These are phyloP conservation scores for Neomicropteryx cornuta DNA, from an alignment of 1,140 invertebrate genomes.

Conservation along the genomic window DNA sequence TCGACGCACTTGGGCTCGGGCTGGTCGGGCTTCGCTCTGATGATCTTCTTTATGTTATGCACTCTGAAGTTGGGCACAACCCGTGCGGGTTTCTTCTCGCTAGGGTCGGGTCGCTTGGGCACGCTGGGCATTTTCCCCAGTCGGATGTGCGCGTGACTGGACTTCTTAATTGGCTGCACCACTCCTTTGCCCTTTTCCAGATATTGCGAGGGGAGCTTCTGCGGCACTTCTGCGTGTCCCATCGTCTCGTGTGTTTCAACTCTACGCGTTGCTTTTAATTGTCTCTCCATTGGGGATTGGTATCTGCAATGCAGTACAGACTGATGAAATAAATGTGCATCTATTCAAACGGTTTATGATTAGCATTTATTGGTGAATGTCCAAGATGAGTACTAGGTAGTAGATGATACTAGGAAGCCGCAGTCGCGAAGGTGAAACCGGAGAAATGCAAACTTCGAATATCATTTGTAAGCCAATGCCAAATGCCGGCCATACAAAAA, in stretches of 20 bases:
- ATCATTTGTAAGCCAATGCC: no score
- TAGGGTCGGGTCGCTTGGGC: conserved; percentile 25
- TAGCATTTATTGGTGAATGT: no score
- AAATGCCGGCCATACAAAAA: no score
- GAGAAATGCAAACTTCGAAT: no score
- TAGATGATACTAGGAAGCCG: no score
- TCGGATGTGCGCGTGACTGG: conserved; percentile 33
- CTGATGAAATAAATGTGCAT: no score
- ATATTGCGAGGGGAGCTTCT: conserved; percentile 41
- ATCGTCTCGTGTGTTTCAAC: conserved; percentile 48
- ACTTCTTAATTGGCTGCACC: conserved; percentile 31
- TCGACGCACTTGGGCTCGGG: conserved; percentile 36
- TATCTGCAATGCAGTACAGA: no score
- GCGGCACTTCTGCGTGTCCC: conserved; percentile 43
- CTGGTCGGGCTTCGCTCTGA: conserved; percentile 37
- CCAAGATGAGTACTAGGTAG: no score
- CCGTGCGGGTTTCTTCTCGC: conserved; percentile 20
- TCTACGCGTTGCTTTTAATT: no score
- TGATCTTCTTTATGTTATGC: conserved; percentile 42
- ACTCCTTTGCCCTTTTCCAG: conserved; percentile 44
- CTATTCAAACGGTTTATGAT: no score
- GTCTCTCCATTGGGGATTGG: no score
- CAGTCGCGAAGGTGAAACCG: no score
- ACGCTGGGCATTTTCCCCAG: conserved; percentile 30
- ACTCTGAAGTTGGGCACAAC: conserved; percentile 45